Evolutionary conservation across 2,888 invertebrate genomes (phyloP).

Genomic region (Diaphora mendica): DNA sequence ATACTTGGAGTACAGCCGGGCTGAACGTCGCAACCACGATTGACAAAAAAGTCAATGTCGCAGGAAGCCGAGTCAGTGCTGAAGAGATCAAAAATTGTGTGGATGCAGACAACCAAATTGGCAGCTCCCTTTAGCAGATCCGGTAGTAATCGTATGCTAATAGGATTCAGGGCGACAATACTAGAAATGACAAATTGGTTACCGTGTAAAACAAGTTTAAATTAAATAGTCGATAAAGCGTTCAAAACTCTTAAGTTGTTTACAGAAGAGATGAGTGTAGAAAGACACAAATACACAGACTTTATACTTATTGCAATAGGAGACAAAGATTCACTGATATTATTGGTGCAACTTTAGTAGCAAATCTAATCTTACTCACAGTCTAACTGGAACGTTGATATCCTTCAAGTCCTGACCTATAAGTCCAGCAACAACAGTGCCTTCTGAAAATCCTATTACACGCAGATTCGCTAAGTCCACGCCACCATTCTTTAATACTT

Average conservation of each 20-base stretch:
- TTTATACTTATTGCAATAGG: no score
- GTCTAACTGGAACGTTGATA: neutral
- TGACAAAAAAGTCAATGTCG: slow-evolving; percentile 5
- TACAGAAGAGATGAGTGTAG: no score
- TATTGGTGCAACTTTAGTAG: neutral
- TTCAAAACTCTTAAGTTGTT: no score
- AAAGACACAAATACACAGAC: no score
- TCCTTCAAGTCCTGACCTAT: neutral
- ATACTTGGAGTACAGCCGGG: neutral
- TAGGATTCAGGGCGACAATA: slow-evolving; percentile 4
- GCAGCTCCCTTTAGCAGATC: neutral
- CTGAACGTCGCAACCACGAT: neutral
- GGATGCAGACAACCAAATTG: neutral
- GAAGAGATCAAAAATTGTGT: neutral
- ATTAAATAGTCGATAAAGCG: no score
- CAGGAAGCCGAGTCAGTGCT: neutral
- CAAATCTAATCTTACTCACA: neutral
- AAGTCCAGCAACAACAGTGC: neutral
- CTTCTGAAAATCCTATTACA: slow-evolving; percentile 5
- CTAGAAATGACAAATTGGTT: neutral
- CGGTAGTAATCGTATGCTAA: neutral
- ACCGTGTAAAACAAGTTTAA: no score
- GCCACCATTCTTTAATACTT: neutral
- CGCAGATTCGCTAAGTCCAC: neutral
- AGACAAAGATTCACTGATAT: no score